phyloP scores from a whole-genome alignment of 2,888 invertebrate genomes.

The Vanessa cardui region DNA sequence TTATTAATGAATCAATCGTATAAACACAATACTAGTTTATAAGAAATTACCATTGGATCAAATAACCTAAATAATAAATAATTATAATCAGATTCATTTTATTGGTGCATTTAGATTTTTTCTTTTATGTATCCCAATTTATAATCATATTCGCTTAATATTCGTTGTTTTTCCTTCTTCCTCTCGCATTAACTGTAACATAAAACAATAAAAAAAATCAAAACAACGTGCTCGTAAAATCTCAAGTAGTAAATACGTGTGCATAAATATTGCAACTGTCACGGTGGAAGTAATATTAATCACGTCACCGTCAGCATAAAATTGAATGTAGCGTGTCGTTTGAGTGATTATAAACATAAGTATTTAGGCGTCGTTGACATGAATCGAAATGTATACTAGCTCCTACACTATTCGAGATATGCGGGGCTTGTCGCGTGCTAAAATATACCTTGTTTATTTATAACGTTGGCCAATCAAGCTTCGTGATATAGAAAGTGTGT shows the following conservation, averaged over 20 bases:
- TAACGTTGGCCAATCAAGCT: slow-evolving; percentile 35
- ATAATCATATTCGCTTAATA: too few species aligned
- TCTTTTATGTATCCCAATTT: too few species aligned
- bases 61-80: too few species aligned
- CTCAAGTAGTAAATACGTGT: neutral
- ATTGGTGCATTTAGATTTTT: too few species aligned
- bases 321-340: slow-evolving; percentile 18
- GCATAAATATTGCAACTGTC: too few species aligned
- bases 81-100: too few species aligned
- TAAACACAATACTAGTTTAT: too few species aligned
- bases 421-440: slow-evolving; percentile 15
- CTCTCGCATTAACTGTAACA: too few species aligned
- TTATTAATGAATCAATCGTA: too few species aligned
- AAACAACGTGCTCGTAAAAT: neutral
- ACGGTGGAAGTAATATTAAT: slow-evolving; percentile 8
- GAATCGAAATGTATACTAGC: slow-evolving; percentile 23
- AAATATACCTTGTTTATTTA: slow-evolving; percentile 32
- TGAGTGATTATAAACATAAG: slow-evolving; percentile 1
- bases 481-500: slow-evolving; percentile 31
- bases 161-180: too few species aligned
- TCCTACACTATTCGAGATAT: slow-evolving; percentile 24
- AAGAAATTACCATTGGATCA: too few species aligned
- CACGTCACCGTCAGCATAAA: slow-evolving; percentile 16
- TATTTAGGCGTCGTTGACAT: slow-evolving; percentile 25
- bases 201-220: too few species aligned